Evolutionary conservation across 2,113 vertebrate species (phyloP).

Genomic region (Tyto alba): DNA sequence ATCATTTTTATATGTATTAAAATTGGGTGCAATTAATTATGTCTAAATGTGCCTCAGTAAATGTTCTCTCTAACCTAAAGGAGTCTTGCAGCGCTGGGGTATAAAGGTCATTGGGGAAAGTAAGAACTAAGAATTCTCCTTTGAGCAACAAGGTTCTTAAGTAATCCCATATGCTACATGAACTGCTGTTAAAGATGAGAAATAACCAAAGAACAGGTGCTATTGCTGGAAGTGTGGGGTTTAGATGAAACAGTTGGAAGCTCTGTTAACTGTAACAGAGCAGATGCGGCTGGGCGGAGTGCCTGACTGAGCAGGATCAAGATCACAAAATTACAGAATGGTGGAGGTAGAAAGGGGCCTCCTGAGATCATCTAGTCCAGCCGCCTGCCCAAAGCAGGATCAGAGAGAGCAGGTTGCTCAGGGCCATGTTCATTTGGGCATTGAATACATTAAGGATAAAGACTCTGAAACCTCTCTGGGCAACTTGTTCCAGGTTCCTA

Average conservation of each 20-base stretch:
- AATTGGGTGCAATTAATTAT: conserved; percentile 25
- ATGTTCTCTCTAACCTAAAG: neutral
- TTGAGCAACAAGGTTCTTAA: neutral
- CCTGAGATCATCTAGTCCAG: neutral
- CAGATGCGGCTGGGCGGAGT: neutral
- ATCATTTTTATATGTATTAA: conserved; percentile 14
- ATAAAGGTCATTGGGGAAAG: conserved; percentile 5
- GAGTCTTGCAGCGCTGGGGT: neutral
- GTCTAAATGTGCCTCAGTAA: neutral
- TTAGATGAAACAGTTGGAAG: conserved; percentile 27
- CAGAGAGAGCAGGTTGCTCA: neutral
- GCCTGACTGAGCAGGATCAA: neutral
- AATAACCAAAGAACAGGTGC: conserved; percentile 39
- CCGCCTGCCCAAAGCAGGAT: neutral
- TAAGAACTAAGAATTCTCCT: conserved; percentile 23
- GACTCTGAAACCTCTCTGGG: neutral
- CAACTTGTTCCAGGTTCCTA: neutral
- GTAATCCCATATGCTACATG: conserved; percentile 21
- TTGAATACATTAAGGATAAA: neutral
- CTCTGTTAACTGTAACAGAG: neutral
- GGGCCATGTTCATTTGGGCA: fast-evolving
- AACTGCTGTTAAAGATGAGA: neutral
- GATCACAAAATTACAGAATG: neutral
- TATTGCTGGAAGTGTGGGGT: neutral
- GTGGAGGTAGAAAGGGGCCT: neutral